phyloP scores from a whole-genome alignment of 2,113 vertebrate species.

The Epinephelus moara region DNA sequence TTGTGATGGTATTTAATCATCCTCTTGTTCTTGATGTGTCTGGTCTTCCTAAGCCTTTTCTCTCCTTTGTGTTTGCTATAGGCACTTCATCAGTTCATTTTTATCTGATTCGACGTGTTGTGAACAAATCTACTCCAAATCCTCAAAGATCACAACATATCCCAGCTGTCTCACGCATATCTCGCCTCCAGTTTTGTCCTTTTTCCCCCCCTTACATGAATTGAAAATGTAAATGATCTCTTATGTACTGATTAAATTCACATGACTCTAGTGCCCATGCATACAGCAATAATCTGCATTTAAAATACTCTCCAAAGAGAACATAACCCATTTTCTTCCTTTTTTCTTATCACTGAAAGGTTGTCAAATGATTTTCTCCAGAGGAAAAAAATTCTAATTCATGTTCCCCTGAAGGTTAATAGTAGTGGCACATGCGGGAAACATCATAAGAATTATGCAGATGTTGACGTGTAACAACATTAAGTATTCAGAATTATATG shows the following conservation, averaged over 20 bases:
- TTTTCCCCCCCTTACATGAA: not conserved
- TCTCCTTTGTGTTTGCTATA: constrained; percentile 14
- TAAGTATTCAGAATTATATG: not conserved
- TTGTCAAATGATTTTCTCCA: not conserved
- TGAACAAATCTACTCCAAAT: constrained; percentile 11
- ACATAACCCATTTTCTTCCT: not conserved
- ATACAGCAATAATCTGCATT: not conserved
- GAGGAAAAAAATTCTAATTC: not conserved
- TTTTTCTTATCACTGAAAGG: too few species aligned
- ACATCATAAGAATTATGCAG: not conserved
- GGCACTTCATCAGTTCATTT: constrained; percentile 14
- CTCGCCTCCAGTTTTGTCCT: constrained; percentile 16
- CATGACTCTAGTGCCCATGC: constrained; percentile 1
- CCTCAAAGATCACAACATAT: constrained; percentile 17
- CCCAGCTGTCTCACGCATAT: constrained; percentile 12
- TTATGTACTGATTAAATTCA: constrained; percentile 34
- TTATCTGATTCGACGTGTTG: constrained; percentile 28
- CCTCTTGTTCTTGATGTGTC: constrained; percentile 8
- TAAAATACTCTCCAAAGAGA: not conserved
- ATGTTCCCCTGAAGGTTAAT: not conserved
- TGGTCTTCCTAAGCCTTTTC: constrained; percentile 18
- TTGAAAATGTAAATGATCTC: constrained; percentile 29
- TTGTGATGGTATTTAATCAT: constrained; percentile 39
- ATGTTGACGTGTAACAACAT: not conserved
- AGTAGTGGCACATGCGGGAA: not conserved